Percentiles rank a stretch among this genome's conserved stretches.
Conservation (phyloP, 2,113 vertebrate species). For the Corynorhinus townsendii region DNA sequence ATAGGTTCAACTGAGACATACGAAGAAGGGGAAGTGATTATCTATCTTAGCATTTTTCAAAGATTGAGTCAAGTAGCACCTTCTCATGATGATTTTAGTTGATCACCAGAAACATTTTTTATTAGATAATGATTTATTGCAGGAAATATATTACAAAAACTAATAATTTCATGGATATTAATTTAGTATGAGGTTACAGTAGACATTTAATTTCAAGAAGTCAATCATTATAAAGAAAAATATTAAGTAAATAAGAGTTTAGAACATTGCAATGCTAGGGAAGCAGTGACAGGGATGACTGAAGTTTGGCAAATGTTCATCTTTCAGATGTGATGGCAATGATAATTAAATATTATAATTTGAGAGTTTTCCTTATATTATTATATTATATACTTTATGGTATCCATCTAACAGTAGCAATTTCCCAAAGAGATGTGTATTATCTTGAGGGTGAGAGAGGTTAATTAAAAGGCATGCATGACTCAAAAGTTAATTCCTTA, state of each 20-base stretch:
- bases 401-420: not conserved
- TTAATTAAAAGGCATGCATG: not conserved
- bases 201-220: slow-evolving; percentile 54
- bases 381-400: not conserved
- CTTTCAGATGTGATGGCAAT: not conserved
- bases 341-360: not conserved
- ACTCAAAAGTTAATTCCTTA: not conserved
- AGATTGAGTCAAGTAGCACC: not conserved
- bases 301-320: not conserved
- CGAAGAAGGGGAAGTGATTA: slow-evolving; percentile 31
- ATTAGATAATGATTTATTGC: slow-evolving; percentile 54
- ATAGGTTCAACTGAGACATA: slow-evolving; percentile 24
- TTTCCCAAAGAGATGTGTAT: not conserved
- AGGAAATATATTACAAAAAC: slow-evolving; percentile 23
- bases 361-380: not conserved
- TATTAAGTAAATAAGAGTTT: not conserved
- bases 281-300: not conserved
- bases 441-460: not conserved
- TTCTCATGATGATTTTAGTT: not conserved
- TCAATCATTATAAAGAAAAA: not conserved
- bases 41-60: slow-evolving; percentile 5
- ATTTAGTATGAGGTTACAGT: slow-evolving; percentile 35
- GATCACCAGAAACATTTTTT: not conserved
- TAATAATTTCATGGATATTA: slow-evolving; percentile 35
- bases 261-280: not conserved